phyloP scores from a whole-genome alignment of 2,113 vertebrate genomes.

The Podarcis muralis region DNA sequence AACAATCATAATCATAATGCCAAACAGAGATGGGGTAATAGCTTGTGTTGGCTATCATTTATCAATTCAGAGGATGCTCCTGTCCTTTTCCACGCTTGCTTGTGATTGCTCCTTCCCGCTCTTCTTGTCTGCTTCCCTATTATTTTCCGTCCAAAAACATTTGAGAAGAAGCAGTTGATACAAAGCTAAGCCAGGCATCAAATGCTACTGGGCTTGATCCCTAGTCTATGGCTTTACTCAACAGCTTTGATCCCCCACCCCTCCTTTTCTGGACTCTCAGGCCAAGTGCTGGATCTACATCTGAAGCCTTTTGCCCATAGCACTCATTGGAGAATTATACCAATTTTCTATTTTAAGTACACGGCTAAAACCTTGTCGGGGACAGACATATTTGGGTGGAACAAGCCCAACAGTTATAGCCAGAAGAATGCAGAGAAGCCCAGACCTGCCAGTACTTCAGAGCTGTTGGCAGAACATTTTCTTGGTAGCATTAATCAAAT shows the following conservation, averaged over 20 bases:
- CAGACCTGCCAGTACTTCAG: slow-evolving; percentile 4
- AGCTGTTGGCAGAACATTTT: slow-evolving; percentile 15
- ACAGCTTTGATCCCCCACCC: background rate
- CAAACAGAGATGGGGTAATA: background rate
- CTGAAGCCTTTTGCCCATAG: background rate
- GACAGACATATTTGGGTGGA: background rate
- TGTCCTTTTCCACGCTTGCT: background rate
- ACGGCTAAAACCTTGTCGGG: background rate
- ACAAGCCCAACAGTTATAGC: background rate
- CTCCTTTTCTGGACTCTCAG: background rate
- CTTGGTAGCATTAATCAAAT: slow-evolving; percentile 8
- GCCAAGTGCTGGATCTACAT: background rate
- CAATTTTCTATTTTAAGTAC: background rate
- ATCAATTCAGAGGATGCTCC: no score
- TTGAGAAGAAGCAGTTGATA: background rate
- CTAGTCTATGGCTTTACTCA: background rate
- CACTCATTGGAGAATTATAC: background rate
- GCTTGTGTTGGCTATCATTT: background rate
- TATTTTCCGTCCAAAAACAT: background rate
- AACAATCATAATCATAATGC: background rate
- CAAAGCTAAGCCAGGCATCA: background rate
- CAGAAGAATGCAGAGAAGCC: background rate
- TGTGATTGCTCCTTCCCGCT: background rate
- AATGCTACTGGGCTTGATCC: background rate
- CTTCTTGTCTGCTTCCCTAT: background rate